Percentiles rank a stretch among this genome's conserved stretches.
Evolutionary conservation across 2,113 vertebrate genomes (phyloP).

Genomic region (Acanthochromis polyacanthus): DNA sequence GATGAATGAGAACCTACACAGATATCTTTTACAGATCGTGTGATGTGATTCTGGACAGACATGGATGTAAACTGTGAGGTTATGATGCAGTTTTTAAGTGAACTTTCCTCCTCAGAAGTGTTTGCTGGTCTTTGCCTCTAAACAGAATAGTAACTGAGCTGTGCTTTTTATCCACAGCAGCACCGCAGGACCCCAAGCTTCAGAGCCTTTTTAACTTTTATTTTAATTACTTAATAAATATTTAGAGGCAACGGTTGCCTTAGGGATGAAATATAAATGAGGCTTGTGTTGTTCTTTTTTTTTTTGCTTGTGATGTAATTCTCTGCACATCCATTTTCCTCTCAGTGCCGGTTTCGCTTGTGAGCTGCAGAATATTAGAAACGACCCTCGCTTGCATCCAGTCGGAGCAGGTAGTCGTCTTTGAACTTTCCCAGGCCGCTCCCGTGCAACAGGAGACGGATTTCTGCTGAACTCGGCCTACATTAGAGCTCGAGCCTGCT

Average conservation of each 20-base stretch:
- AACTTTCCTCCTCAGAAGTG: constrained; percentile 23
- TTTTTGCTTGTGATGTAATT: constrained; percentile 66
- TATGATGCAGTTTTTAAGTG: background rate
- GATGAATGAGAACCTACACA: too few relatives aligned
- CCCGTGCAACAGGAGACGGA: constrained; percentile 11
- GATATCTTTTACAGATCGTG: too few relatives aligned
- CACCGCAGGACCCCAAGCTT: constrained; percentile 58
- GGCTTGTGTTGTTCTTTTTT: constrained; percentile 66
- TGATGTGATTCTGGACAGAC: too few relatives aligned
- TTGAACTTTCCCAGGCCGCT: constrained; percentile 26
- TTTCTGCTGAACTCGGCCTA: constrained; percentile 74
- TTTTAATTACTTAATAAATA: constrained; percentile 82
- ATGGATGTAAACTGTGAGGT: too few relatives aligned
- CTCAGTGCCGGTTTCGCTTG: constrained; percentile 1
- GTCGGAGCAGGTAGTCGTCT: background rate
- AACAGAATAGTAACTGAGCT: constrained; percentile 53
- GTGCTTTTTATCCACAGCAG: constrained; percentile 52
- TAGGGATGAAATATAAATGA: constrained; percentile 73
- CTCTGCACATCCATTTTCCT: constrained; percentile 1
- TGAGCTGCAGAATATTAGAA: background rate
- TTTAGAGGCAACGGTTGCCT: constrained; percentile 72
- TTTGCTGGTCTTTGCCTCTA: constrained; percentile 47
- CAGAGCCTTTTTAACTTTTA: constrained; percentile 69
- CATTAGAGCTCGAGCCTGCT: constrained; percentile 79
- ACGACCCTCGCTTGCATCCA: background rate